These are phyloP conservation scores for Chaenogobius annularis DNA, from an alignment of 2,113 vertebrate species.

Conservation along the genomic window DNA sequence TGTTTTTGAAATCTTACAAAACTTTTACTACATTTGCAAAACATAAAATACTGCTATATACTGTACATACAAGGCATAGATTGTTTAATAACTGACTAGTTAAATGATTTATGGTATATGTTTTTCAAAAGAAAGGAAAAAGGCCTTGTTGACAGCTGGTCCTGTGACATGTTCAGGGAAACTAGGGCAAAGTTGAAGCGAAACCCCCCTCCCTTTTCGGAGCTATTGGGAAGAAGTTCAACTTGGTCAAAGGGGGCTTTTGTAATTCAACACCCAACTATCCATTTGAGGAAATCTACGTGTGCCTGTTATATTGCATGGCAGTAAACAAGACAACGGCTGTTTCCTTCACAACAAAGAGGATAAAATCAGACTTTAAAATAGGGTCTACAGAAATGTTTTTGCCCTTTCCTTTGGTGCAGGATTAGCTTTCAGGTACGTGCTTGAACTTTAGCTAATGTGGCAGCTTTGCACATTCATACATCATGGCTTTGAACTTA, in stretches of 20 bases:
- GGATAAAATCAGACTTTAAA: neutral
- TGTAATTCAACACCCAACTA: conserved; percentile 17
- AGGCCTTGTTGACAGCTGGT: conserved; percentile 13
- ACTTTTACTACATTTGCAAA: no score
- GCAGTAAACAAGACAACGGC: conserved; percentile 33
- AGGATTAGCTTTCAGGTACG: neutral
- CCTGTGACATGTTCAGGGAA: conserved; percentile 30
- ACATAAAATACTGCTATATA: neutral
- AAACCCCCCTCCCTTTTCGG: neutral
- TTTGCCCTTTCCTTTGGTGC: neutral
- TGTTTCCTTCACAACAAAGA: neutral
- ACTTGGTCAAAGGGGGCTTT: conserved; percentile 31
- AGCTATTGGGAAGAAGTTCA: conserved; percentile 27
- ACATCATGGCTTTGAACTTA: conserved; percentile 49
- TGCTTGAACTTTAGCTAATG: neutral
- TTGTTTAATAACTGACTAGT: neutral
- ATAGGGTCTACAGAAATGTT: neutral
- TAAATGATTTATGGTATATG: neutral
- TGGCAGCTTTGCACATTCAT: neutral
- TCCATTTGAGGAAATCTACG: neutral
- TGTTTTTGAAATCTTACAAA: no score
- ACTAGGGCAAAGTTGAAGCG: conserved; percentile 71
- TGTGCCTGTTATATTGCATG: neutral
- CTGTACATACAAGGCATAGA: neutral
- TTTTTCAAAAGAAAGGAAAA: conserved; percentile 2